Evolutionary conservation across 2,113 vertebrate species (phyloP).

Genomic region (Urocynchramus pylzowi): DNA sequence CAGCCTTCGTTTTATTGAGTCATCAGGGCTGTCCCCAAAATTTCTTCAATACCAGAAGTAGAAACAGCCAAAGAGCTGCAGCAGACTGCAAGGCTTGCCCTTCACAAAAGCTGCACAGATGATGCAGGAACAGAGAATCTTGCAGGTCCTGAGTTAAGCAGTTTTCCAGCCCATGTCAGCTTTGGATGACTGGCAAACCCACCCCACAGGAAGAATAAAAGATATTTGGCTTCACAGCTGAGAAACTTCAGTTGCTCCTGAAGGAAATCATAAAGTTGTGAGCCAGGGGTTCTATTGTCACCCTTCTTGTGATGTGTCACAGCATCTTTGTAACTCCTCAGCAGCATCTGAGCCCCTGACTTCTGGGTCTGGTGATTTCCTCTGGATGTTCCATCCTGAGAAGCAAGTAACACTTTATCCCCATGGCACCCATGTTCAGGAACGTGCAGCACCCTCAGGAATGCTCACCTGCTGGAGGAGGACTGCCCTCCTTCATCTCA

Average conservation of each 20-base stretch:
- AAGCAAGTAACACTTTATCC: background rate
- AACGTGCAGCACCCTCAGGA: background rate
- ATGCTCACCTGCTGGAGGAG: rapidly evolving
- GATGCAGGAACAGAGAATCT: background rate
- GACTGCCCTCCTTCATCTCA: background rate
- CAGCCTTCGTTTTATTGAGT: background rate
- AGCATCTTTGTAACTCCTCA: background rate
- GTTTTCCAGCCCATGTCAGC: background rate
- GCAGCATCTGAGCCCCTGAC: rapidly evolving
- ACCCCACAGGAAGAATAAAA: background rate
- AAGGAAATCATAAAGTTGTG: background rate
- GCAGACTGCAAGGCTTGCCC: background rate
- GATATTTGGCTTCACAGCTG: background rate
- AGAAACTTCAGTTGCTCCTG: background rate
- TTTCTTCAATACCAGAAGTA: background rate
- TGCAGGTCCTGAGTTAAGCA: rapidly evolving
- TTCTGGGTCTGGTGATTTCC: background rate
- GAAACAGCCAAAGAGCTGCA: background rate
- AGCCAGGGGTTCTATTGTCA: rapidly evolving
- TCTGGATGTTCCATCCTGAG: background rate
- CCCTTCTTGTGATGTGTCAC: background rate
- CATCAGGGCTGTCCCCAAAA: background rate
- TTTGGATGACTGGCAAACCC: background rate
- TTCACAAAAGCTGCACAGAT: background rate
- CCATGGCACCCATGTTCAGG: rapidly evolving